Base-by-base conservation (phyloP, 1,140 invertebrate genomes). In the Zelostemma sp. region DNA sequence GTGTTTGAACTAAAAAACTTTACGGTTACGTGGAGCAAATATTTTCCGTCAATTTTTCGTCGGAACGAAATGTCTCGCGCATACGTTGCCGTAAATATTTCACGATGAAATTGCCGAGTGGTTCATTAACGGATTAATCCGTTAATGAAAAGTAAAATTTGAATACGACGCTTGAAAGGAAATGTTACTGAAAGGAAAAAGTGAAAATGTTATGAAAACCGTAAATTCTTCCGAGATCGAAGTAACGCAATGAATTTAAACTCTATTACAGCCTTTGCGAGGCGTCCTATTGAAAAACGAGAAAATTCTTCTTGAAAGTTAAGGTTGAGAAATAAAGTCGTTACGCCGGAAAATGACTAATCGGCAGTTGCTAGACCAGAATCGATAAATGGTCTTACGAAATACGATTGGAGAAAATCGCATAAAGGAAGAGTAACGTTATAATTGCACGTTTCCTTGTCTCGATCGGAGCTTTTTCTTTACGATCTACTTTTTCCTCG, bases 271-370 rank as follows among this genome's bases (percentile, higher is more conserved):
- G 28, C n/a, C 47, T 51, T 28, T 11, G 14, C 35, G 19, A 55
- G 25, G 59, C 59, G 59, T 54, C 35, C 33, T 41, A 47, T 46
- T 48, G 28, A 41, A 8, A 58, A 21, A 31, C 8, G 19, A 60
- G 14, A 17, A 53, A 58, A 50, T 68, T 58, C 47, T 59, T 55
- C 58, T 35, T 14, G 33, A 38, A 43, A 47, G 15, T 4, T 54
- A 53, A 58, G 53, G 56, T n/a, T 38, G 62, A 55, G 46, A 48
- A 68, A 74, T 71, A 68, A 71, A 68, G 54, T 61, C 59, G 55
- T 64, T 59, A 63, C 35, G 33, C 35, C 31, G 45, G 61, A 61
- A 68, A 70, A 74, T 74, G 61, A 74, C 68, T 74, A 74, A 74
- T 74, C 65, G 50, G 40, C 45, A 61, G 54, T 61, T 61, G 18